Conservation (phyloP, 30 jellyfish, hydroid and myxozoan genomes). For the Aurelia sp. region DNA sequence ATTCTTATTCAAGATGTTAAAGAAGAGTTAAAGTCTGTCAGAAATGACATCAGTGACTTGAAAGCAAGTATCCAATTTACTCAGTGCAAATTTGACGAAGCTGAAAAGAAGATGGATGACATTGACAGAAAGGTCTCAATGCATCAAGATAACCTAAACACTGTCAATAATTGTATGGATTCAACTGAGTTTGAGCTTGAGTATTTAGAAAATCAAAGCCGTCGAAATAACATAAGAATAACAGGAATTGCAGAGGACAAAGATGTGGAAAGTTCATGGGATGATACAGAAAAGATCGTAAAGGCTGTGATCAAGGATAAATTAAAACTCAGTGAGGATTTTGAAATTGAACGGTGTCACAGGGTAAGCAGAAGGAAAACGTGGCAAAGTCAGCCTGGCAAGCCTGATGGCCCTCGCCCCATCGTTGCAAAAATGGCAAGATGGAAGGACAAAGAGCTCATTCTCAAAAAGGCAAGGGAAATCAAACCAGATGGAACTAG, state of each 20-base stretch:
- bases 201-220: conserved; percentile 16
- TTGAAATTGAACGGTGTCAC: conserved; percentile 37
- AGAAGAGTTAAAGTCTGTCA: conserved; percentile 30
- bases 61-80: not conserved
- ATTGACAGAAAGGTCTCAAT: conserved; percentile 9
- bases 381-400: conserved; percentile 8
- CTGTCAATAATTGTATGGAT: conserved; percentile 31
- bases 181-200: conserved; percentile 19
- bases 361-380: not conserved
- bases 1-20: conserved; percentile 38
- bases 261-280: conserved; percentile 10
- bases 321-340: not conserved
- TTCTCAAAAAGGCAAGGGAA: conserved; percentile 24
- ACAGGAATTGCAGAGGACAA: conserved; percentile 22
- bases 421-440: conserved; percentile 36
- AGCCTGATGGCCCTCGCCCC: conserved; percentile 40
- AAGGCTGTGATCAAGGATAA: conserved; percentile 12
- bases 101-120: conserved; percentile 1
- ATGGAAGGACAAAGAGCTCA: conserved; percentile 31
- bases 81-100: not conserved
- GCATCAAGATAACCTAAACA: conserved; percentile 31
- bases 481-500: conserved; percentile 20
- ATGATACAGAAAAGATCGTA: not conserved
- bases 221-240: conserved; percentile 26
- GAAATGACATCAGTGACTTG: not conserved